Evolutionary conservation across 2,113 vertebrate species (phyloP).

Genomic region (Dasypus novemcinctus): DNA sequence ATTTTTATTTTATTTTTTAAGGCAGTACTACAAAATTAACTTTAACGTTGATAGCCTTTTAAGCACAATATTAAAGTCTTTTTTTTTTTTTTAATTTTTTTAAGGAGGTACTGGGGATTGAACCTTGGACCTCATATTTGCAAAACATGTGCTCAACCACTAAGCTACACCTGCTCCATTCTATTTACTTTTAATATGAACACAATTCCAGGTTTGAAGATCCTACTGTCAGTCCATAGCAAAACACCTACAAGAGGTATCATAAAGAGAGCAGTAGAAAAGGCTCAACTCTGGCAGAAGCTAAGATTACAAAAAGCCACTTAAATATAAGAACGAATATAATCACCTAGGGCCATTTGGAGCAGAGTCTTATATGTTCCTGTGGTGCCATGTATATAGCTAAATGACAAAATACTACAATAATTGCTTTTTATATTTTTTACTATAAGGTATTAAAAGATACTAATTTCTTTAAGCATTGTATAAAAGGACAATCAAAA

Average conservation of each 20-base stretch:
- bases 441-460: background rate
- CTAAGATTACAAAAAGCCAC: background rate
- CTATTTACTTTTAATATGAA: slow-evolving; percentile 18
- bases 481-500: background rate
- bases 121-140: too few relatives aligned
- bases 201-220: background rate
- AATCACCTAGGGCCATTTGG: background rate
- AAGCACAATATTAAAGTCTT: background rate
- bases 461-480: background rate
- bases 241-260: background rate
- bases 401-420: background rate
- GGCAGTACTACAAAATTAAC: too few relatives aligned
- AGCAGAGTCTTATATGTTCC: background rate
- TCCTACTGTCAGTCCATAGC: background rate
- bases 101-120: too few relatives aligned
- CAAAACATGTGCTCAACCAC: too few relatives aligned
- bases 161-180: too few relatives aligned
- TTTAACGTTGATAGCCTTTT: background rate
- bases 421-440: background rate
- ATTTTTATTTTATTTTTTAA: too few relatives aligned
- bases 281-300: background rate
- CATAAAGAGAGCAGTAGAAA: background rate
- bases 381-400: background rate
- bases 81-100: too few relatives aligned
- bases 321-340: background rate